These are phyloP conservation scores for Leucoma salicis DNA, from an alignment of 2,888 invertebrate species.

Conservation along the genomic window DNA sequence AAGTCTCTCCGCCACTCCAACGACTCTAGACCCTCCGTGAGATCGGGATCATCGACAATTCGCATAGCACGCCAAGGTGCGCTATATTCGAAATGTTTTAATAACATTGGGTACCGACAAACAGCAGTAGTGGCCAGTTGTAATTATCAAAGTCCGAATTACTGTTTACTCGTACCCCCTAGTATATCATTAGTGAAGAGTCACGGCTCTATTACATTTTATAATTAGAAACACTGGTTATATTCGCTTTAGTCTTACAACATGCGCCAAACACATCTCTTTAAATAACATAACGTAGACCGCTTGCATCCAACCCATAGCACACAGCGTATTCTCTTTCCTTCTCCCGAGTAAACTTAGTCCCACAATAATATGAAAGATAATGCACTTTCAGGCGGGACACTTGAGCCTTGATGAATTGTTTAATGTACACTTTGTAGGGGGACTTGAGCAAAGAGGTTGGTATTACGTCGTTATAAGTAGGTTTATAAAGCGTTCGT, in stretches of 20 bases:
- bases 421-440: slow-evolving; percentile 34
- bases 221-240: neutral
- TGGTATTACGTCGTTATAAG: slow-evolving; percentile 29
- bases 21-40: no score
- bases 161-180: no score
- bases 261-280: slow-evolving; percentile 17
- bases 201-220: no score
- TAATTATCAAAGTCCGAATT: no score
- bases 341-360: slow-evolving; percentile 48
- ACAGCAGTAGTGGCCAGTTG: no score
- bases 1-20: no score
- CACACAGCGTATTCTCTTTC: slow-evolving; percentile 52
- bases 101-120: no score
- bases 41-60: no score
- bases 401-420: slow-evolving; percentile 44
- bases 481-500: slow-evolving; percentile 10
- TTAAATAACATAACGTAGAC: slow-evolving; percentile 46
- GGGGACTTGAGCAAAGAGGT: slow-evolving; percentile 23
- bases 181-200: no score
- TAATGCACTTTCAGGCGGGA: slow-evolving; percentile 40
- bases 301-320: slow-evolving; percentile 40
- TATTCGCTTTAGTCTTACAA: neutral
- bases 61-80: no score
- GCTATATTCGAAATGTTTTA: no score
- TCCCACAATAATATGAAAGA: slow-evolving; percentile 37